phyloP scores from a whole-genome alignment of 2,113 vertebrate species.

The Ascaphus truei region DNA sequence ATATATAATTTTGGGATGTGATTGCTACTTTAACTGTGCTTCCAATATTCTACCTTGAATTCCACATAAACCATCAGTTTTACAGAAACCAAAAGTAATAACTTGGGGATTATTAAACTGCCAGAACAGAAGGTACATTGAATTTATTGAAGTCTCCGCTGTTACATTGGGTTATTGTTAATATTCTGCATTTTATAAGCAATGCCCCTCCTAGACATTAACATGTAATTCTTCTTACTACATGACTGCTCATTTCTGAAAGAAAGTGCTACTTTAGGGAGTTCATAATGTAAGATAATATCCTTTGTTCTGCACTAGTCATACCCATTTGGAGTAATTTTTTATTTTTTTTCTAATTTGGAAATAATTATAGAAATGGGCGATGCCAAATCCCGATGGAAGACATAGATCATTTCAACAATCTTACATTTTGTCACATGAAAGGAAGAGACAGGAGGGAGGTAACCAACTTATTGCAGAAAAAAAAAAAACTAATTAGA shows the following conservation, averaged over 20 bases:
- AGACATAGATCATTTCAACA: slow-evolving; percentile 24
- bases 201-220: slow-evolving; percentile 16
- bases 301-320: slow-evolving; percentile 16
- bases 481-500: slow-evolving; percentile 23
- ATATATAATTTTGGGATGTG: no score
- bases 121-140: slow-evolving; percentile 22
- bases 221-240: slow-evolving; percentile 7
- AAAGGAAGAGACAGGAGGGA: neutral
- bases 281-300: slow-evolving; percentile 28
- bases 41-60: slow-evolving; percentile 5
- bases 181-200: neutral
- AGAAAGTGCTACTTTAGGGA: slow-evolving; percentile 22
- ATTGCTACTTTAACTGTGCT: neutral
- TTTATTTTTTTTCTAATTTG: slow-evolving; percentile 34
- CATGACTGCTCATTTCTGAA: slow-evolving; percentile 20
- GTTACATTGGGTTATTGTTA: slow-evolving; percentile 17
- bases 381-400: neutral
- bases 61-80: neutral
- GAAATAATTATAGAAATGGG: slow-evolving; percentile 26
- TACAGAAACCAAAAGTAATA: slow-evolving; percentile 22
- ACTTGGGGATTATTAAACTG: slow-evolving; percentile 15
- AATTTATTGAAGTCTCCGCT: neutral
- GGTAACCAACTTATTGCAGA: neutral
- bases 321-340: slow-evolving; percentile 14
- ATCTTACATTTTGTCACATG: slow-evolving; percentile 15